Percentiles rank a stretch among this genome's conserved stretches.
Evolutionary conservation across 2,113 vertebrate species (phyloP).

Genomic region (Nycticebus coucang): DNA sequence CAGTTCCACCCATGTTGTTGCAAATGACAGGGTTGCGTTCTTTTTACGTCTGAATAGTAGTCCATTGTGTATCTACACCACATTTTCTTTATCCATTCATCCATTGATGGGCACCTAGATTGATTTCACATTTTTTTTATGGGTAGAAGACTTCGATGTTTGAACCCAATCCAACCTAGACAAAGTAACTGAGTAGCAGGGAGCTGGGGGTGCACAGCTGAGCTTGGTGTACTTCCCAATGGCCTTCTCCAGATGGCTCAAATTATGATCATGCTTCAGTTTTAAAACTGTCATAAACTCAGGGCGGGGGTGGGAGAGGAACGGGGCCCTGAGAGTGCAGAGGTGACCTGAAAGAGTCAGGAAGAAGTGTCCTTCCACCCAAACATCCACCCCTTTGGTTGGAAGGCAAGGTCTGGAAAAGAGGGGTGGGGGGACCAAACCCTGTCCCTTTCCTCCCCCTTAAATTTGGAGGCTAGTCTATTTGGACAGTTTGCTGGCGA

Average conservation of each 20-base stretch:
- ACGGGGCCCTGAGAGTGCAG: background rate
- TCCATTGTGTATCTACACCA: too few relatives aligned
- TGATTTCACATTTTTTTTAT: background rate
- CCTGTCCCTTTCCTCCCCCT: conserved; percentile 68
- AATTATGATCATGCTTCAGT: conserved; percentile 72
- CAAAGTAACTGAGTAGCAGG: conserved; percentile 39
- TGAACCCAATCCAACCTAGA: conserved; percentile 48
- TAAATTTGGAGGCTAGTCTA: conserved; percentile 82
- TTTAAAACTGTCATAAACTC: conserved; percentile 64
- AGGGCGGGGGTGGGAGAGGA: background rate
- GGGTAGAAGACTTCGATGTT: conserved; percentile 57
- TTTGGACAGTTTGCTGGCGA: conserved; percentile 99
- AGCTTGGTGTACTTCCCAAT: conserved; percentile 13
- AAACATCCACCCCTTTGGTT: conserved; percentile 54
- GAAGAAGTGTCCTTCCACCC: conserved; percentile 63
- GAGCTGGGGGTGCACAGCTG: conserved; percentile 61
- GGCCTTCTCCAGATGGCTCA: conserved; percentile 65
- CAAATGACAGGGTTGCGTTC: too few relatives aligned
- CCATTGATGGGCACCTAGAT: too few relatives aligned
- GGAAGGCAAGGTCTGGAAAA: conserved; percentile 59
- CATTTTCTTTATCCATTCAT: too few relatives aligned
- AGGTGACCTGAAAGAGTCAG: conserved; percentile 49
- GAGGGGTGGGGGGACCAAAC: conserved; percentile 45
- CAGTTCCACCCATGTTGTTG: too few relatives aligned
- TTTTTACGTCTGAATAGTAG: too few relatives aligned